A percentile compares a stretch with the other conserved stretches of the same genome.
Conservation (phyloP, 92 coral and sea anemone genomes). For the Bergia sp. region DNA sequence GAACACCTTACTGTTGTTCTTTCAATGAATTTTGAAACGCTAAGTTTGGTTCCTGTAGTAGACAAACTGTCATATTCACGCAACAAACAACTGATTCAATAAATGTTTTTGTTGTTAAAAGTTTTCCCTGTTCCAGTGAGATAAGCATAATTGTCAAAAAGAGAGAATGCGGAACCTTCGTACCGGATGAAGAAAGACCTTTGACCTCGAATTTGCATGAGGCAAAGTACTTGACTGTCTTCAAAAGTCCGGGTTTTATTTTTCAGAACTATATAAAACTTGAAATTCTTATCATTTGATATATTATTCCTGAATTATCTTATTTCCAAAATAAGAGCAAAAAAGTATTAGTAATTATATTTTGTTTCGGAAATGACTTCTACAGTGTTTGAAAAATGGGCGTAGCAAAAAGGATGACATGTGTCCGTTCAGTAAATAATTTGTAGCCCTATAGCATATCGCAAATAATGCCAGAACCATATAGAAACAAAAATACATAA, state of each 20-base stretch:
- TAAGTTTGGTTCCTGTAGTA: background rate
- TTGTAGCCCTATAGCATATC: background rate
- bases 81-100: too few species aligned
- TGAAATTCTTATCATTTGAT: too few species aligned
- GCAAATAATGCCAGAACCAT: background rate
- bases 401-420: background rate
- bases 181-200: background rate
- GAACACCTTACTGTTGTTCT: too few species aligned
- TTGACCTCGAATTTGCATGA: background rate
- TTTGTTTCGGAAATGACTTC: background rate
- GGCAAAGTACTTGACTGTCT: background rate
- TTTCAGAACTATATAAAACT: too few species aligned
- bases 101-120: background rate
- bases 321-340: background rate
- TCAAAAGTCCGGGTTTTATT: background rate
- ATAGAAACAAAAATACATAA: too few species aligned
- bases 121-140: background rate
- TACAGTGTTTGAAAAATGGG: background rate
- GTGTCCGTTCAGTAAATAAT: background rate
- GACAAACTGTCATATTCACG: background rate
- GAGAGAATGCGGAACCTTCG: background rate
- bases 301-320: background rate
- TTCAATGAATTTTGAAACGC: too few species aligned
- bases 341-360: too few species aligned
- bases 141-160: background rate